phyloP scores from a whole-genome alignment of 2,888 invertebrate genomes.

The Geophilus truncorum region DNA sequence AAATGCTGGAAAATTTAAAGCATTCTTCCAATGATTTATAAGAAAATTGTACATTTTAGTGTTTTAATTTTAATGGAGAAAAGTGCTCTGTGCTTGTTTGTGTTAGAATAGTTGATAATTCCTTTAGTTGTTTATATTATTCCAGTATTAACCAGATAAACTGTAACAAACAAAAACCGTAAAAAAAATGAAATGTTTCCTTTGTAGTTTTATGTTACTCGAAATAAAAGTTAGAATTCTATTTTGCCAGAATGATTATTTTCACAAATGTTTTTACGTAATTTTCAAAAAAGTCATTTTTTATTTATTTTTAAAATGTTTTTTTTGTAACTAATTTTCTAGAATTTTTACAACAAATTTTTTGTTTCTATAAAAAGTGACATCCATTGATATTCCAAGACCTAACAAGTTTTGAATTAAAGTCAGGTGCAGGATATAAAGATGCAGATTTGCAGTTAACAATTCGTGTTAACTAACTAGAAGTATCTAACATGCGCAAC shows the following conservation, averaged over 20 bases:
- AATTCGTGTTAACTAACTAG: not conserved
- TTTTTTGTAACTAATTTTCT: not conserved
- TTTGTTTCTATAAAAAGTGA: not conserved
- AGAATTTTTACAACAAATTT: not conserved
- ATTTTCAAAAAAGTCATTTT: not conserved
- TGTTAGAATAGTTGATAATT: not conserved
- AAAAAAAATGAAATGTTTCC: too few relatives aligned
- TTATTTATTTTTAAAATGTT: not conserved
- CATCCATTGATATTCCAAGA: not conserved
- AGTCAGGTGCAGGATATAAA: not conserved
- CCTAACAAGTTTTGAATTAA: not conserved
- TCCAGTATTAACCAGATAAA: not conserved
- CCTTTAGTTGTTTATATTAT: not conserved
- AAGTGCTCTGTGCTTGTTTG: not conserved
- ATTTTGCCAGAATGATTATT: not conserved
- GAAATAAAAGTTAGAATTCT: not conserved
- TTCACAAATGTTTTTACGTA: not conserved
- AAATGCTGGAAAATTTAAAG: not conserved
- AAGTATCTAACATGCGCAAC: not conserved
- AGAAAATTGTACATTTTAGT: not conserved
- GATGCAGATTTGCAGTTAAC: not conserved
- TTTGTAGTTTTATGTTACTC: not conserved
- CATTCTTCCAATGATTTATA: not conserved
- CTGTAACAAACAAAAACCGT: not conserved
- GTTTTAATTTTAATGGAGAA: not conserved